A percentile compares a stretch with the other conserved stretches of the same genome.
phyloP scores from a whole-genome alignment of 2,797 vertebrate genomes.

The Rhinella marina region DNA sequence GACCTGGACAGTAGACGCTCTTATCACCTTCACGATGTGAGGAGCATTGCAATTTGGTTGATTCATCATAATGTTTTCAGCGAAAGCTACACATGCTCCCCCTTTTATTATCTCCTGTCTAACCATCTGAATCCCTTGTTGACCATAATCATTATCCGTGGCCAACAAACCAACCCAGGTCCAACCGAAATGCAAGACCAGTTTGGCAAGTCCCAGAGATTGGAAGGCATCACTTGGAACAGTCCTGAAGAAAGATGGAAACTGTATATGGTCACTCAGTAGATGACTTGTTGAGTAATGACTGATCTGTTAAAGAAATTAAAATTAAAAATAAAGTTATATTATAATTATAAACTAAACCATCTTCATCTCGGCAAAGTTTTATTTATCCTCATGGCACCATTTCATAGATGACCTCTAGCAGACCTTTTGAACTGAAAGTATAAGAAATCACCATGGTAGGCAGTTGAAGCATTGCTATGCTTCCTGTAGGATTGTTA shows the following conservation, averaged over 20 bases:
- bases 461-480: no score
- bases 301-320: neutral
- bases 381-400: no score
- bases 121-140: slow-evolving; percentile 15
- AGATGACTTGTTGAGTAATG: neutral
- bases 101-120: neutral
- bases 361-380: no score
- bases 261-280: slow-evolving; percentile 24
- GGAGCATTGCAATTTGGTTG: slow-evolving; percentile 17
- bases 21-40: slow-evolving; percentile 11
- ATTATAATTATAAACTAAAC: neutral
- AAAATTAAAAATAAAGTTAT: neutral
- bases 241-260: slow-evolving; percentile 11
- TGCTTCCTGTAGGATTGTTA: no score
- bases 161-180: neutral
- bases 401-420: no score
- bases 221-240: slow-evolving; percentile 25
- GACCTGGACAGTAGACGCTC: slow-evolving; percentile 6
- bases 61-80: neutral
- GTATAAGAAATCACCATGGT: no score
- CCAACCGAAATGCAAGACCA: neutral
- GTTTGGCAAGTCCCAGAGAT: neutral
- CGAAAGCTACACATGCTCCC: slow-evolving; percentile 28
- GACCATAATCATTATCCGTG: slow-evolving; percentile 16
- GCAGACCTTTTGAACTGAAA: no score